phyloP scores from a whole-genome alignment of 2,113 vertebrate genomes.

The Oryzias woworae region DNA sequence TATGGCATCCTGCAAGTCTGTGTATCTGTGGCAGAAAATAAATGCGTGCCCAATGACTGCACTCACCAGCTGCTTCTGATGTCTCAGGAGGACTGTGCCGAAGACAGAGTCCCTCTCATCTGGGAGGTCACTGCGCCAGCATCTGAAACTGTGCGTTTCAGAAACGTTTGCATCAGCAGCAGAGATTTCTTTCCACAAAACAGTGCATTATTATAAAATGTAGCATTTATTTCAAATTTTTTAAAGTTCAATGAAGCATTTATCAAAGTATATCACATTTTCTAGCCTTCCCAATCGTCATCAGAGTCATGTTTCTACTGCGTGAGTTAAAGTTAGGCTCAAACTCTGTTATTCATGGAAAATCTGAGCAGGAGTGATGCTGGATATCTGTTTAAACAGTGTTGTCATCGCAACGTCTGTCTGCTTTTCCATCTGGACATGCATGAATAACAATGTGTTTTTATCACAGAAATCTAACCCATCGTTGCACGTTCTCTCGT shows the following conservation, averaged over 20 bases:
- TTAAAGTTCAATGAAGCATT: background rate
- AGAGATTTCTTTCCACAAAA: conserved; percentile 13
- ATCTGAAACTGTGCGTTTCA: conserved; percentile 1
- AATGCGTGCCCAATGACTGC: conserved; percentile 44
- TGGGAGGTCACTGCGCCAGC: conserved; percentile 11
- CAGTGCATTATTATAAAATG: background rate
- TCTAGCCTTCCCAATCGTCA: conserved; percentile 4
- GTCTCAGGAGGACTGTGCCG: conserved; percentile 37
- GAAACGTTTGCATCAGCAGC: background rate
- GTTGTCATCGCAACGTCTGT: conserved; percentile 43
- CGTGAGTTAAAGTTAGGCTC: conserved; percentile 22
- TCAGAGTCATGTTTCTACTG: conserved; percentile 18
- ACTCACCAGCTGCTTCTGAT: conserved; percentile 49
- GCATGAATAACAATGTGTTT: conserved; percentile 32
- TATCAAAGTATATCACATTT: conserved; percentile 10
- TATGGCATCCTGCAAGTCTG: conserved; percentile 18
- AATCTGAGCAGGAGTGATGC: conserved; percentile 37
- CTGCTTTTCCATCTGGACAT: conserved; percentile 45
- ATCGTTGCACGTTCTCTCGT: conserved; percentile 8
- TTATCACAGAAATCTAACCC: conserved; percentile 7
- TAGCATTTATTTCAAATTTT: background rate
- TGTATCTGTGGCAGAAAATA: conserved; percentile 33
- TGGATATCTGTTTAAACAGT: conserved; percentile 54
- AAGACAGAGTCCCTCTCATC: conserved; percentile 41
- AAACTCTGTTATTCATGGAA: conserved; percentile 31